Evolutionary conservation across 2,797 vertebrate species (phyloP), one percentile per base, ranked within the genome.

Genomic region (Pipistrellus pipistrellus): DNA sequence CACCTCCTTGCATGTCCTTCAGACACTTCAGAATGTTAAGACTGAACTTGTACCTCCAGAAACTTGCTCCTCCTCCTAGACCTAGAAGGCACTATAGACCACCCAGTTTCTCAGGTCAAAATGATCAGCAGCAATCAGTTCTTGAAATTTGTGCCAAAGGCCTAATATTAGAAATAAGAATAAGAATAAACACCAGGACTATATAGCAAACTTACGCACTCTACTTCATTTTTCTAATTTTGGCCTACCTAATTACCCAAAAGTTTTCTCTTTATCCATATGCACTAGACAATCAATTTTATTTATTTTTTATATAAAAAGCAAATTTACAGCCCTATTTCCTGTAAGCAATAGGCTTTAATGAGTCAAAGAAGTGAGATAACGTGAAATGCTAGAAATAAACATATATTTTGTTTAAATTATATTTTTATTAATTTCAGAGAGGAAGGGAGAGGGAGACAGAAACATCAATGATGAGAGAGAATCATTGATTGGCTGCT

Each of bases 41-140:
- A 48, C 53, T 55, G 17, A 92, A 84, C 8, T 57, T 2, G 3
- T 21, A 32, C 7, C 32, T 80, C 30, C 12, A 62, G 21, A 83
- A 71, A 73, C 2, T 0, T 10, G 9, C 17, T 88, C 46, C 32
- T 92, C 46, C 9, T 53, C 85, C 14, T 27, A 4, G 44, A 57
- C 81, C 14, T n/a, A 4, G 35, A 64, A 88, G 53, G n/a, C 18
- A 57, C n/a, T 11, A 78, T 5, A 0, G 41, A 68, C 21, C 13
- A 72, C 41, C 17, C 27, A 30, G 44, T 21, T 82, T 80, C 30
- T 25, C 14, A 69, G 72, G 38, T 76, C 41, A 90, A 91, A 90
- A 81, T 11, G 21, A 68, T 73, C 15, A 62, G 59, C 21, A 81
- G 68, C 23, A 92, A 88, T 85, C 35, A 64, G 75, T 64, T 96